Percentiles rank a stretch among this genome's conserved stretches.
These are phyloP conservation scores for Syrmaticus mikado DNA, from an alignment of 2,113 vertebrate species.

Conservation along the genomic window DNA sequence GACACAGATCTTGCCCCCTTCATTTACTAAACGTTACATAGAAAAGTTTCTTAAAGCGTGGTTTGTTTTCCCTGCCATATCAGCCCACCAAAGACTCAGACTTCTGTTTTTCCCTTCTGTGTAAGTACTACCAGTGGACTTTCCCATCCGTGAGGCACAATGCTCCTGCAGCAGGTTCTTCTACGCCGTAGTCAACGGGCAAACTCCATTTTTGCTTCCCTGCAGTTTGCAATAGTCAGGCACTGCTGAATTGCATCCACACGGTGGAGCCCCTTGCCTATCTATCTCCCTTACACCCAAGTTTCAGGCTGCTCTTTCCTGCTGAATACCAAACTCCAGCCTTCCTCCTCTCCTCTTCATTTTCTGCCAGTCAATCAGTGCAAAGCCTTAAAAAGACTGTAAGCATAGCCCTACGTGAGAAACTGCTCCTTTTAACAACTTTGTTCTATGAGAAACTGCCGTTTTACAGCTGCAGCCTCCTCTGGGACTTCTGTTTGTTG, in stretches of 20 bases:
- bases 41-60: neutral
- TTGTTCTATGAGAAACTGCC: neutral
- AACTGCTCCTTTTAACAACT: neutral
- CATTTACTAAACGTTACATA: neutral
- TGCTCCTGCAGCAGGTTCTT: neutral
- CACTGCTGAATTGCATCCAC: neutral
- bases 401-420: neutral
- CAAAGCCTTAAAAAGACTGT: neutral
- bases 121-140: neutral
- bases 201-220: neutral
- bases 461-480: neutral
- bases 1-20: neutral
- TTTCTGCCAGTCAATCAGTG: neutral
- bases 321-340: neutral
- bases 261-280: neutral
- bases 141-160: fast-evolving
- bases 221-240: neutral
- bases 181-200: neutral
- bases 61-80: neutral
- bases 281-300: neutral
- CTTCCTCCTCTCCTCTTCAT: neutral
- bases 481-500: neutral
- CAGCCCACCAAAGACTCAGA: neutral
- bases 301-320: fast-evolving
- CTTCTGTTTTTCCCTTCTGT: neutral